A percentile compares a stretch with the other conserved stretches of the same genome.
Evolutionary conservation across 2,888 invertebrate species (phyloP).

Genomic region (Heteromurus nitidus): DNA sequence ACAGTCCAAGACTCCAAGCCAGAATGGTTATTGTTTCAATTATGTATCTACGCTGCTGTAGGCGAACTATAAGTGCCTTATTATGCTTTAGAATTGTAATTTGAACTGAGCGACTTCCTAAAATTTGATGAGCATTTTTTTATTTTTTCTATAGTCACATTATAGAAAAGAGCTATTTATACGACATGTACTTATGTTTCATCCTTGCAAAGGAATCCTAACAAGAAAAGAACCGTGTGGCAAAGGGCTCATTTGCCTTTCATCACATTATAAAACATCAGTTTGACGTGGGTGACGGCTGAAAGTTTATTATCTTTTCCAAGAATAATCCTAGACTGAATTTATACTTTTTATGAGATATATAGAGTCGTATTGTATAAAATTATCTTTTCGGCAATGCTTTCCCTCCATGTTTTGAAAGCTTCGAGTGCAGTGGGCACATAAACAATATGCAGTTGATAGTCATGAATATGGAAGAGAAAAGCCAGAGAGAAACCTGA

Average conservation of each 20-base stretch:
- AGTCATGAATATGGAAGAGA: too few relatives aligned
- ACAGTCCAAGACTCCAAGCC: not conserved
- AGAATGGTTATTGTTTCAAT: not conserved
- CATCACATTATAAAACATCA: too few relatives aligned
- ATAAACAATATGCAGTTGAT: not conserved
- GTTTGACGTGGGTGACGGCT: too few relatives aligned
- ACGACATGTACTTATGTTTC: not conserved
- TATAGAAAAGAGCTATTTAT: not conserved
- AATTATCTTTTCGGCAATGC: not conserved
- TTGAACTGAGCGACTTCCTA: not conserved
- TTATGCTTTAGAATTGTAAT: too few relatives aligned
- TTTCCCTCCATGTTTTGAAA: too few relatives aligned
- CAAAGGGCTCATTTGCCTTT: too few relatives aligned
- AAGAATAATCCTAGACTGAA: too few relatives aligned
- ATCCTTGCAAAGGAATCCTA: not conserved
- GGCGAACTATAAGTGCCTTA: too few relatives aligned
- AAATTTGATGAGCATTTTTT: not conserved
- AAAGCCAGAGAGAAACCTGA: not conserved
- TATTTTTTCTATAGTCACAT: not conserved
- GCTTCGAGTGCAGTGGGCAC: not conserved
- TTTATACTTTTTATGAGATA: not conserved
- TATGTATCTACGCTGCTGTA: too few relatives aligned
- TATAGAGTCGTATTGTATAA: not conserved
- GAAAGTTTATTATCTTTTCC: too few relatives aligned
- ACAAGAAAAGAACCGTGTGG: not conserved